Evolutionary conservation across 2,888 invertebrate genomes (phyloP), one percentile per base, ranked within the genome.

Genomic region (Tiliacea aurago): DNA sequence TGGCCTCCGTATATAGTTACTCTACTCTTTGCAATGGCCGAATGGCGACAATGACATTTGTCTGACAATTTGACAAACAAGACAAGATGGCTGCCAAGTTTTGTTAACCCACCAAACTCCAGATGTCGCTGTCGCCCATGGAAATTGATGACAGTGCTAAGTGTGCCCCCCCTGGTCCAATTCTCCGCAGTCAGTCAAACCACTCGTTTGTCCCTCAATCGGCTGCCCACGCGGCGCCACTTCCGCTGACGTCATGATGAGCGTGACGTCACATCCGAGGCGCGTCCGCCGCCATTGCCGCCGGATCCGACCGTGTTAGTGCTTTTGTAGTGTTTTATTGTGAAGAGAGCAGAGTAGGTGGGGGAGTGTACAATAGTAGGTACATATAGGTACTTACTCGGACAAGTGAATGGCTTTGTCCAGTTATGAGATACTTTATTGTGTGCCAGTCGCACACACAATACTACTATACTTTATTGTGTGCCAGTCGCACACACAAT

Each of bases 301-400:
- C 15, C 51, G 41, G 78, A 51, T 59, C 37, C 37, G 28, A 20
- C 28, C n/a, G 37, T 28, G 77, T 70, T 77, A 77, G 41, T 45
- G 49, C 69, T 47, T 76, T 59, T 59, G 58, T 59, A 69, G 58
- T 59, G 45, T 33, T 75, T 68, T 77, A 77, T 75, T 51, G 41
- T 59, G 58, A 59, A 76, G 43, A 15, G 10, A 53, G 23, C 23
- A 23, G 20, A 15, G 2, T 2, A 37, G n/a, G 18, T 28, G 10
- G 28, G 18, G 28, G 6, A n/a, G 51, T n/a, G 4, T 51, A 51
- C n/a, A n/a, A n/a, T 5, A 23, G 5, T 11, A n/a, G 51, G 51
- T 53, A 51, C 4, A 4, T 37, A 37, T 37, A n/a, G 20, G 10
- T 9, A 13, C 23, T 13, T n/a, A 51, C 13, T 23, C 23, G 28